phyloP scores from a whole-genome alignment of 2,888 invertebrate genomes.

The Scelioninae gen. 1 region DNA sequence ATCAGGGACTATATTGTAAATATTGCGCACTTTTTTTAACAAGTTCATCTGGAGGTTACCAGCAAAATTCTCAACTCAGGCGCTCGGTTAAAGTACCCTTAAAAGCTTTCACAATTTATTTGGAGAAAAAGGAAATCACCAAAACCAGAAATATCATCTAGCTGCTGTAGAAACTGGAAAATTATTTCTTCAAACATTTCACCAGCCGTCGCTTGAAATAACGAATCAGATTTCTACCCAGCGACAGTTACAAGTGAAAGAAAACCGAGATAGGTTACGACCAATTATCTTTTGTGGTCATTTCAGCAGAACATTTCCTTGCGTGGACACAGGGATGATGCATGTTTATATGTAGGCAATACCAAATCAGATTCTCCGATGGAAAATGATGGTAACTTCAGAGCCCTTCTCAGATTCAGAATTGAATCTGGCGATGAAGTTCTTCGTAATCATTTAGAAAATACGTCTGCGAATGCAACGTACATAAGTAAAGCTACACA shows the following conservation, averaged over 20 bases:
- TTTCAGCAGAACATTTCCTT: constrained; percentile 74
- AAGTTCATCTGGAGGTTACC: constrained; percentile 39
- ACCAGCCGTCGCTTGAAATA: constrained; percentile 8
- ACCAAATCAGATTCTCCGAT: background rate
- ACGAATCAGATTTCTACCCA: constrained; percentile 38
- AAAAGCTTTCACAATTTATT: constrained; percentile 54
- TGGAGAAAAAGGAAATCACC: constrained; percentile 51
- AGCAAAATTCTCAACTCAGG: constrained; percentile 35
- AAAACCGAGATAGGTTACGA: constrained; percentile 56
- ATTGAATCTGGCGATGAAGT: constrained; percentile 71
- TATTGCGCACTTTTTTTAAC: constrained; percentile 59
- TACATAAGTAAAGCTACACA: constrained; percentile 75
- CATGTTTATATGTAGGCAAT: background rate
- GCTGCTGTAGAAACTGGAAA: constrained; percentile 56
- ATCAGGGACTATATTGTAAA: constrained; percentile 66
- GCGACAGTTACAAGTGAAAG: background rate
- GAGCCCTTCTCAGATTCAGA: constrained; percentile 71
- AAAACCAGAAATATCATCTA: constrained; percentile 53
- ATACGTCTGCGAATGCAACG: constrained; percentile 69
- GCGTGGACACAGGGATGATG: constrained; percentile 71
- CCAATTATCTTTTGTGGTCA: constrained; percentile 72
- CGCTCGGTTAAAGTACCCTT: constrained; percentile 62
- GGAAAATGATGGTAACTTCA: constrained; percentile 71
- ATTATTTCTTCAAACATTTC: constrained; percentile 36
- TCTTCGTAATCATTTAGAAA: constrained; percentile 72